These are phyloP conservation scores for Acarapis woodi DNA, from an alignment of 1,140 invertebrate genomes.

Conservation along the genomic window DNA sequence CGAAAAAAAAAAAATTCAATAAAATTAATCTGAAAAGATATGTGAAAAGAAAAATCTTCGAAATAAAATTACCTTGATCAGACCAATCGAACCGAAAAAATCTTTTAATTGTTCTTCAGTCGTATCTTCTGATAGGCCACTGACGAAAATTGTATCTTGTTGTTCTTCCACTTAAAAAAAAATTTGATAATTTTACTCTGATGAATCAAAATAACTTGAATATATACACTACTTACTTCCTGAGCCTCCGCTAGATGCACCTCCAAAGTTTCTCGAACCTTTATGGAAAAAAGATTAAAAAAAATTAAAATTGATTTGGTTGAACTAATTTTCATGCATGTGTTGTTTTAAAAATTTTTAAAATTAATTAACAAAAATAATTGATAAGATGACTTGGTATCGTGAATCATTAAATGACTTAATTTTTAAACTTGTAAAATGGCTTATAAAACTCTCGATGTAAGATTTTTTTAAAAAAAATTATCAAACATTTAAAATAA, in stretches of 20 bases:
- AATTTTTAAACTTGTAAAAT: too few species aligned
- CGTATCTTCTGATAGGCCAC: constrained; percentile 53
- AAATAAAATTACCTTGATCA: constrained; percentile 76
- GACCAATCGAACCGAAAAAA: constrained; percentile 81
- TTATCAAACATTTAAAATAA: too few species aligned
- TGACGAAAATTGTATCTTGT: constrained; percentile 80
- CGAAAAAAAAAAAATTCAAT: constrained; percentile 5
- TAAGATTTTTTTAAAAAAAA: too few species aligned
- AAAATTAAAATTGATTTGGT: constrained; percentile 1
- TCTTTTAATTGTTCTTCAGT: constrained; percentile 58
- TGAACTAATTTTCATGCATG: too few species aligned
- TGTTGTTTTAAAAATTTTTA: too few species aligned
- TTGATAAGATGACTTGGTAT: too few species aligned
- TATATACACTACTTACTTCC: constrained; percentile 4
- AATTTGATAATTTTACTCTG: background rate
- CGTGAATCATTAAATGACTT: too few species aligned
- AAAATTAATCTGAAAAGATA: constrained; percentile 1
- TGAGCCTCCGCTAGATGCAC: background rate
- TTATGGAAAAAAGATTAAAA: background rate
- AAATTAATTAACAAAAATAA: too few species aligned
- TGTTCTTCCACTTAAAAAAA: constrained; percentile 17
- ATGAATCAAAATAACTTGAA: background rate
- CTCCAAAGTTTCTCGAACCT: background rate
- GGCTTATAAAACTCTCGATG: too few species aligned
- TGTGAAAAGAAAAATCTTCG: background rate